Evolutionary conservation across 2,797 vertebrate species (phyloP), one percentile per base, ranked within the genome.

Genomic region (Sebastes baramenuke): DNA sequence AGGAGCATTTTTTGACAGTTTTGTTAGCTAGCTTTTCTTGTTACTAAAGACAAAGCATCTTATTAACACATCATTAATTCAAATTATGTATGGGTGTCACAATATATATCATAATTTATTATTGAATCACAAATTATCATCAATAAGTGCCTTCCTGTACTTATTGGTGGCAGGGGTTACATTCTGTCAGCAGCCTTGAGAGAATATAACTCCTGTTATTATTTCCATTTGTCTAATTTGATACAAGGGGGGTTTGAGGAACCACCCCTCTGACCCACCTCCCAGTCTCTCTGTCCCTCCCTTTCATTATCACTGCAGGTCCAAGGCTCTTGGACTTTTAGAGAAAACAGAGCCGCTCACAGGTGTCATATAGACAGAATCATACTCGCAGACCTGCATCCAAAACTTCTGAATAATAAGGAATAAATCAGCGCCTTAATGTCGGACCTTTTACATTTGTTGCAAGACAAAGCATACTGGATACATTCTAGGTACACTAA

Each of bases 321-420:
- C 82, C 79, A 84, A 66, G 69, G 71, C 80, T 86, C 73, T 18
- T 87, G 80, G 82, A 86, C 84, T 87, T 80, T 77, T 69, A 75
- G 77, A 84, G 80, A 71, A 82, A 74, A 72, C 67, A 42, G 73
- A 42, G 73, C 72, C 34, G 9, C 56, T 66, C 52, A 75, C 38
- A 65, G 67, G 25, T 60, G 49, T 25, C 42, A 83, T 24, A 24
- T 30, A 72, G 72, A 75, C 32, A 77, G 22, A 72, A 25, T 54
- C 16, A 49, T 27, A 59, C 59, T 70, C 2, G 20, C 52, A 71
- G 74, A 80, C 46, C 27, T 49, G 30, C 38, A 59, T 61, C 30
- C 27, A 46, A 61, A 83, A 56, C 20, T 69, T 24, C 6, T 20
- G 58, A 83, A 68, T 29, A 38, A 64, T 55, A 55, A 14, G 42